Evolutionary conservation across 2,113 vertebrate species (phyloP).

Genomic region (Sorex fumeus): DNA sequence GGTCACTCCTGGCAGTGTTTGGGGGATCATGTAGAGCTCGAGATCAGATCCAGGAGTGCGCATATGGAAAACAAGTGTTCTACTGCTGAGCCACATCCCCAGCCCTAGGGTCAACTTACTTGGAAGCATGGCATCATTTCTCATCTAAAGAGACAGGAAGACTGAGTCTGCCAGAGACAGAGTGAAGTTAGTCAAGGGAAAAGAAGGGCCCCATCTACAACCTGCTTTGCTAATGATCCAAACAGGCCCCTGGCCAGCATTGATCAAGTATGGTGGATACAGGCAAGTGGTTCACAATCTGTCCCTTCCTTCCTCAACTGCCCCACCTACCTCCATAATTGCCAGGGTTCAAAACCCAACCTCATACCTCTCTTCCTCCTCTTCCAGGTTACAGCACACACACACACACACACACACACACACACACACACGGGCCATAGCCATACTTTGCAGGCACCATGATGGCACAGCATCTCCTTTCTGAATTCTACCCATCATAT

Average conservation of each 20-base stretch:
- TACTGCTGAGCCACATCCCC: no score
- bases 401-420: no score
- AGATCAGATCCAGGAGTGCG: no score
- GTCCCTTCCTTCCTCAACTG: slow-evolving; percentile 41
- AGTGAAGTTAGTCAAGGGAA: slow-evolving; percentile 40
- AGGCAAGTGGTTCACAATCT: slow-evolving; percentile 25
- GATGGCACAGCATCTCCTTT: not conserved
- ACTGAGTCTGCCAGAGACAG: not conserved
- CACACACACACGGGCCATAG: not conserved
- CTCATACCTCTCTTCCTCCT: not conserved
- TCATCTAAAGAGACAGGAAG: not conserved
- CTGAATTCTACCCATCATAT: not conserved
- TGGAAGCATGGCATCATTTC: slow-evolving; percentile 18
- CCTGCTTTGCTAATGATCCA: slow-evolving; percentile 18
- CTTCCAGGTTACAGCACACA: not conserved
- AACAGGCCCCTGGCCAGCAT: not conserved
- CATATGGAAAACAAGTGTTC: no score
- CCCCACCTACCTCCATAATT: not conserved
- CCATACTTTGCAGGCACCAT: not conserved
- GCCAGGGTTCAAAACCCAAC: not conserved
- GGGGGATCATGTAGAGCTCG: no score
- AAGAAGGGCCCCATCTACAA: not conserved
- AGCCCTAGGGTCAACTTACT: not conserved
- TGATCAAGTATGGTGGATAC: not conserved
- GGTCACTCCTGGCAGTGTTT: no score